Evolutionary conservation across 1,140 invertebrate species (phyloP), one percentile per base, ranked within the genome.

Genomic region (Neodiprion fabricii): DNA sequence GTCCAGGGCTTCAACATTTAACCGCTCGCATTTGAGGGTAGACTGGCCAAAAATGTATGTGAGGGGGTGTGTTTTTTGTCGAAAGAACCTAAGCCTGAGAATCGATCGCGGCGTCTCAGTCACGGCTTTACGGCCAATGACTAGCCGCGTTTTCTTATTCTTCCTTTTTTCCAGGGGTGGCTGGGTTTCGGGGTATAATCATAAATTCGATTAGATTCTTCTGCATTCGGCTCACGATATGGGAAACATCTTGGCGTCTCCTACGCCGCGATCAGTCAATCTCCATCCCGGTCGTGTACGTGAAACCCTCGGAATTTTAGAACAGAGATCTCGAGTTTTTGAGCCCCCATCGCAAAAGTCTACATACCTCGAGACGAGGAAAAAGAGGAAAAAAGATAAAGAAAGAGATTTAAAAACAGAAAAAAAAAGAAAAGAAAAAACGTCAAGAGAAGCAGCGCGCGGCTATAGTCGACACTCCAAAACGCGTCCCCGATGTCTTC

Each of bases 81-180:
- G 28, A 3, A 40, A 40, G 28, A 40, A 40, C 28, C 28, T 40
- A 40, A 40, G 28, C 28, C 28, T 40, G 28, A 40, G 53, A 14
- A 61, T 61, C 53, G 53, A 61, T 61, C 53, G n/a, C 53, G 53
- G 11, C 53, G n/a, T 61, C 28, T 40, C 28, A 40, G 28, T 40
- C 28, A 61, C 53, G 53, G n/a, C n/a, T 61, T 61, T 61, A 61
- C n/a, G 53, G 53, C 53, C 53, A 61, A 61, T 61, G 53, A 61
- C 53, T 61, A 61, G n/a, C 53, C 53, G 4, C 53, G 9, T 61
- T 61, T 61, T 61, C 17, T 21, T 21, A 21, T 61, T 61, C 53
- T 17, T 4, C 7, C 7, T 9, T 61, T 7, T 61, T 61, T 61
- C 9, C 11, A 17, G 53, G 53, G 28, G 28, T 40, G 28, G 53